Evolutionary conservation across 2,888 invertebrate species (phyloP).

Genomic region (Branchipolynoe longqiensis): DNA sequence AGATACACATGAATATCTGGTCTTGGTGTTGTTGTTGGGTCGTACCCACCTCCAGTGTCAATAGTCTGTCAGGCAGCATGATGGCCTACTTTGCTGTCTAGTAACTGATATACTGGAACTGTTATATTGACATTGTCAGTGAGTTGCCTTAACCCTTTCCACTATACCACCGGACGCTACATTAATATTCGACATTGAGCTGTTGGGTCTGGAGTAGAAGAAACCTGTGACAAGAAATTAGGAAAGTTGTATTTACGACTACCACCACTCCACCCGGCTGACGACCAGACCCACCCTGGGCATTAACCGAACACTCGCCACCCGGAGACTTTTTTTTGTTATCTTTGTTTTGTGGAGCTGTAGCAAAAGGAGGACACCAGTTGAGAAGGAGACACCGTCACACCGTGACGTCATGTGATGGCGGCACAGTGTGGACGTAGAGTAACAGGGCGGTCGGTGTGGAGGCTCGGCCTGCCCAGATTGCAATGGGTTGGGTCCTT

Average conservation of each 20-base stretch:
- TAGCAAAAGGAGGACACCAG: neutral
- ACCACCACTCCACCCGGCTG: neutral
- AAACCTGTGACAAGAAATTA: neutral
- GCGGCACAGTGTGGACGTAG: neutral
- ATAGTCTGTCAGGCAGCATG: too few species aligned
- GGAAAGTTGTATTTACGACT: conserved; percentile 21
- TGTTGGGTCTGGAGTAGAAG: conserved; percentile 87
- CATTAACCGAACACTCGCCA: neutral
- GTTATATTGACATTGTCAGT: too few species aligned
- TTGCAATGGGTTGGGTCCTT: too few species aligned
- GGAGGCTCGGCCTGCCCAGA: neutral
- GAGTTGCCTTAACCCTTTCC: conserved; percentile 63
- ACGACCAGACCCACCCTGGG: neutral
- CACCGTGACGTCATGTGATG: conserved; percentile 1
- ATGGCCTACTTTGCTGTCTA: too few species aligned
- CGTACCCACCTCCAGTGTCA: too few species aligned
- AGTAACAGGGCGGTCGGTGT: neutral
- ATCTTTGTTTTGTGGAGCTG: neutral
- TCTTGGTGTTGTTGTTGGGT: too few species aligned
- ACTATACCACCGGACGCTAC: conserved; percentile 95
- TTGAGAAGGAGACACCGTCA: neutral
- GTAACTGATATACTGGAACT: too few species aligned
- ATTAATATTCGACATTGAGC: conserved; percentile 97
- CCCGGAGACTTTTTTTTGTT: neutral
- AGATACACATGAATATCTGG: too few species aligned